Base-by-base conservation (phyloP, 2,113 vertebrate species). In the Leucoraja erinaceus region DNA sequence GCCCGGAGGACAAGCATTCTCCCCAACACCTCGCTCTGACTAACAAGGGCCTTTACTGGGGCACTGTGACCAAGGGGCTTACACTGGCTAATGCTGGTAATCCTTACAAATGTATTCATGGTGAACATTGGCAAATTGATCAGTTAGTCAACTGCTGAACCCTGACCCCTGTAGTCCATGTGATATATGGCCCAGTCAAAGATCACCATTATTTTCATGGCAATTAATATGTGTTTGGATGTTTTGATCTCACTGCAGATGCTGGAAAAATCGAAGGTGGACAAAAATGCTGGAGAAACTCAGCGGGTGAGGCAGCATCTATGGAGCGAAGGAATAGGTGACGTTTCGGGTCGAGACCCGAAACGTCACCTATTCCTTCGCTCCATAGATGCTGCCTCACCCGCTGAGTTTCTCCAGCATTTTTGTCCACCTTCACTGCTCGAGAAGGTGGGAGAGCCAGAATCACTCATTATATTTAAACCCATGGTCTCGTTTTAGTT, bases 111-210 rank as follows among this genome's bases (percentile, higher is more conserved):
- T n/a, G 5, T 18, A 63, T 31, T 88, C 31, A 61, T 88, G 63
- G 63, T 31, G 63, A 63, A 31, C 18, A 88, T 88, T 88, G 83
- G 63, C n/a, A 31, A 63, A 88, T 88, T 63, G 83, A 63, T 88
- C 28, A 88, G 59, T 88, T 63, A 63, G 83, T 88, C 12, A n/a
- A 25, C 54, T 31, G 14, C 28, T 88, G 59, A n/a, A 28, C 83
- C 61, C 59, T 88, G 61, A 88, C 18, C 83, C 83, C 22, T 28
- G 63, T 88, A 63, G n/a, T 0, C 56, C 8, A 61, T 33, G 59
- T 63, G 83, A 88, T 88, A 31, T 63, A 88, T n/a, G 6, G 16
- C 18, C 28, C n/a, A 31, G 83, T 66, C 88, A 91, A 91, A 72
- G 88, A 33, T 70, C 66, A 72, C 20, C 20, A 91, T 91, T n/a